Conservation (phyloP, 2,113 vertebrate species). For the human (Homo sapiens) region DNA sequence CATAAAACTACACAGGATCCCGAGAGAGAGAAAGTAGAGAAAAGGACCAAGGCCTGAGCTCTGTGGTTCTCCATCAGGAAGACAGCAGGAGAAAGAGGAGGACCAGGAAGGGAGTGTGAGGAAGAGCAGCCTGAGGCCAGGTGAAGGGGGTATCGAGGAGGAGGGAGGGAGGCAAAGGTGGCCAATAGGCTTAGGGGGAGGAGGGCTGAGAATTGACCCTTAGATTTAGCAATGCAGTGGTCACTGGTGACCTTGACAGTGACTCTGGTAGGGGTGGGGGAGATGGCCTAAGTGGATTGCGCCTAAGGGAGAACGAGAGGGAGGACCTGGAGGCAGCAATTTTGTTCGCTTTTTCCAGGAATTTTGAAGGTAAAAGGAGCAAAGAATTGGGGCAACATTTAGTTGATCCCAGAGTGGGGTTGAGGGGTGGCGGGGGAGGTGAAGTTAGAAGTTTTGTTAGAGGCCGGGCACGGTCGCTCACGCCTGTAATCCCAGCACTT, state of each 20-base stretch:
- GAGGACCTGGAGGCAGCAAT: not conserved
- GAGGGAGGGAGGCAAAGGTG: not conserved
- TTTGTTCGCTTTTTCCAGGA: not conserved
- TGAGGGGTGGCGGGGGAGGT: too few species aligned
- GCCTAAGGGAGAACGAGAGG: not conserved
- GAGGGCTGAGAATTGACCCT: not conserved
- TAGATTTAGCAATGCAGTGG: not conserved
- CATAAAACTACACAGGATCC: not conserved
- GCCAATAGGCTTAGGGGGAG: not conserved
- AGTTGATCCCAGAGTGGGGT: not conserved
- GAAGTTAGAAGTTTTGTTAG: too few species aligned
- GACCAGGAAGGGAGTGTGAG: not conserved
- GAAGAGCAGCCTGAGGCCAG: not conserved
- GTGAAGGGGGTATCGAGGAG: not conserved
- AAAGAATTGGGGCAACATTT: not conserved
- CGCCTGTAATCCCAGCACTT: too few species aligned
- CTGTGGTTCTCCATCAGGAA: not conserved
- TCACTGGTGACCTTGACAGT: not conserved
- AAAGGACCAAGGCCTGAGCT: not conserved
- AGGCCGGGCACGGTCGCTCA: too few species aligned
- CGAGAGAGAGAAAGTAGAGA: too few species aligned
- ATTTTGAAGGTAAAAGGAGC: not conserved
- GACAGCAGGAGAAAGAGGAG: not conserved
- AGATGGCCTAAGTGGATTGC: not conserved
- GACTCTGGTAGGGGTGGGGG: not conserved